Evolutionary conservation across 2,797 vertebrate species (phyloP).

Genomic region (Yasuhikotakia modesta): DNA sequence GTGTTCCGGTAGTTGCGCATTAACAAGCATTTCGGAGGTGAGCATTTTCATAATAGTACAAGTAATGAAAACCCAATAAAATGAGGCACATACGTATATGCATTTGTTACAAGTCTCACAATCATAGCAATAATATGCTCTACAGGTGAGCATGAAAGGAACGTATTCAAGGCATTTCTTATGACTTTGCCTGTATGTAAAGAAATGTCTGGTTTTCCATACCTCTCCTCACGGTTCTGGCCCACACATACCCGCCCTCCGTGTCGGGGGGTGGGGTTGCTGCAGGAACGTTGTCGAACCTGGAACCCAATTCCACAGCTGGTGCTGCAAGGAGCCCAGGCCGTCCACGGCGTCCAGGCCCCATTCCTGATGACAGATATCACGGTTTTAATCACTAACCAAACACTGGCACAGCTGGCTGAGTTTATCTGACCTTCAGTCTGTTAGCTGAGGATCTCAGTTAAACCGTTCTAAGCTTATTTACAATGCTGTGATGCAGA

Average conservation of each 20-base stretch:
- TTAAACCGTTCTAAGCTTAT: neutral
- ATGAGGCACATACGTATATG: neutral
- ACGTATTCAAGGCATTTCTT: neutral
- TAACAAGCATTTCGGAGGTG: slow-evolving; percentile 35
- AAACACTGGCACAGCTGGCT: slow-evolving; percentile 36
- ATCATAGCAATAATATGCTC: neutral
- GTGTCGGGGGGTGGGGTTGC: slow-evolving; percentile 92
- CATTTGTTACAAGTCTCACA: slow-evolving; percentile 9
- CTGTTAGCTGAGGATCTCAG: slow-evolving; percentile 19
- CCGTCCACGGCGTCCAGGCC: slow-evolving; percentile 96
- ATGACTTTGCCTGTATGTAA: neutral
- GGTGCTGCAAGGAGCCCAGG: slow-evolving; percentile 95
- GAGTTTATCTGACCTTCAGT: slow-evolving; percentile 22
- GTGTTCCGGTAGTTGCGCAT: slow-evolving; percentile 20
- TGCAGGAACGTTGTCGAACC: slow-evolving; percentile 95
- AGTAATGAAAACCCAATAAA: slow-evolving; percentile 21
- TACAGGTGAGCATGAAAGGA: slow-evolving; percentile 16
- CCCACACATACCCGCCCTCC: slow-evolving; percentile 95
- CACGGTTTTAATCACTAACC: slow-evolving; percentile 13
- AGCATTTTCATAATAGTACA: neutral
- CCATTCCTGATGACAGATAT: slow-evolving; percentile 84
- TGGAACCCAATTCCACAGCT: slow-evolving; percentile 97
- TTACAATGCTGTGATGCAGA: neutral
- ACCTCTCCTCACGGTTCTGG: slow-evolving; percentile 96
- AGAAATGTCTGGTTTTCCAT: slow-evolving; percentile 33